Base-by-base conservation (phyloP, 2,888 invertebrate species). In the Dromius quadrimaculatus region DNA sequence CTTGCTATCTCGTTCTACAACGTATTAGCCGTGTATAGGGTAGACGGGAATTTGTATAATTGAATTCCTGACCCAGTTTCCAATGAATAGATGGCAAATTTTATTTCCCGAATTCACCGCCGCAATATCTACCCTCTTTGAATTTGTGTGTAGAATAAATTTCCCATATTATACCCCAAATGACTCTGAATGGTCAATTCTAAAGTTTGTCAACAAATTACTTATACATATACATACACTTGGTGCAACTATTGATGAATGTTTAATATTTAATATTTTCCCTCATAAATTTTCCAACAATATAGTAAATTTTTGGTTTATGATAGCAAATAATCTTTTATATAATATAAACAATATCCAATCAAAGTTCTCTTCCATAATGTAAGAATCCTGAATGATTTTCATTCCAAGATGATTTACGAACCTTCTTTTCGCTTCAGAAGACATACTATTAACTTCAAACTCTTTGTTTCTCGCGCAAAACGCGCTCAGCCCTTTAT, bases 11-110 rank as follows among this genome's bases (percentile, higher is more conserved):
- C 41, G 15, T 15, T 41, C 1, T 11, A 41, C n/a, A n/a, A n/a
- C n/a, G n/a, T n/a, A n/a, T n/a, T n/a, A n/a, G 41, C 47, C 59
- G 23, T 63, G 41, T 63, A 45, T 43, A 28, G 59, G 45, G 54
- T 41, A 41, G 6, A 17, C 2, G 54, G 41, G 65, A 57, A 66
- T 66, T 36, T 57, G 57, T 66, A 66, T 66, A 66, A 66, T 66
- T 66, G 66, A 66, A 66, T 66, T 66, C 66, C 54, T 66, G 66
- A 66, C 66, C 66, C 41, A 66, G 66, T 66, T 66, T 66, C 57
- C 41, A 66, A 66, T 66, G 66, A 66, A 66, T 57, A 54, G 57
- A 36, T 32, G 11, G 23, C 4, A 57, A 66, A 57, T 57, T 66
- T 66, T 66, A 66, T 66, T 57, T 38, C 50, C 28, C 36, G 13